Conservation (phyloP, 2,113 vertebrate genomes). For the Anseranas semipalmata region DNA sequence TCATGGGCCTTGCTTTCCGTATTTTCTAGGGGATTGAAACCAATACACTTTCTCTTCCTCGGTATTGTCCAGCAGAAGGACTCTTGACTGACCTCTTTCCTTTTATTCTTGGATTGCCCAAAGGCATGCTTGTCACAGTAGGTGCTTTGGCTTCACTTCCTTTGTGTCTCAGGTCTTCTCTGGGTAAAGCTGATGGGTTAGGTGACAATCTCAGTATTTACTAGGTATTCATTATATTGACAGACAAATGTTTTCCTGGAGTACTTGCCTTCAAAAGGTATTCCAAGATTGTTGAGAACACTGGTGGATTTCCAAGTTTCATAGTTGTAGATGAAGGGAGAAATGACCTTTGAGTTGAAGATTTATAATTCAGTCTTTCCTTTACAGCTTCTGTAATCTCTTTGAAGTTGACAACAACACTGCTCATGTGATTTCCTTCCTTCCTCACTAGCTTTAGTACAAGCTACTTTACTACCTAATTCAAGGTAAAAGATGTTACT, state of each 20-base stretch:
- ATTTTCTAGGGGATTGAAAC: neutral
- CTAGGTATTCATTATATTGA: neutral
- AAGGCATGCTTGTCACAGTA: neutral
- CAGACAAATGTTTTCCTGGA: neutral
- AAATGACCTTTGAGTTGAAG: neutral
- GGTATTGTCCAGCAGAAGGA: neutral
- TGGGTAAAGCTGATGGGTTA: neutral
- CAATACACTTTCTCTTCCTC: neutral
- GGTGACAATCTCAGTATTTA: neutral
- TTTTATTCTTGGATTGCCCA: neutral
- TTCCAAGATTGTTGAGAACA: neutral
- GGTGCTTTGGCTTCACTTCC: neutral
- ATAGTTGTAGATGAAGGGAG: neutral
- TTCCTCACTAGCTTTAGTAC: neutral
- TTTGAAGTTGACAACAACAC: neutral
- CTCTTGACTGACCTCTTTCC: neutral
- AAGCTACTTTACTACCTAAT: neutral
- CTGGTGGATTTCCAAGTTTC: neutral
- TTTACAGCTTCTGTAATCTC: neutral
- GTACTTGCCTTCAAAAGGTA: neutral
- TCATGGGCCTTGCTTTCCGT: neutral
- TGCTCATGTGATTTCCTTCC: neutral
- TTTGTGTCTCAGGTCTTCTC: neutral
- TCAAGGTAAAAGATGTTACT: neutral
- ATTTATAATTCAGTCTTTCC: neutral